These are phyloP conservation scores for Cyprinodon brontotheroides DNA, from an alignment of 2,113 vertebrate genomes.

Conservation along the genomic window DNA sequence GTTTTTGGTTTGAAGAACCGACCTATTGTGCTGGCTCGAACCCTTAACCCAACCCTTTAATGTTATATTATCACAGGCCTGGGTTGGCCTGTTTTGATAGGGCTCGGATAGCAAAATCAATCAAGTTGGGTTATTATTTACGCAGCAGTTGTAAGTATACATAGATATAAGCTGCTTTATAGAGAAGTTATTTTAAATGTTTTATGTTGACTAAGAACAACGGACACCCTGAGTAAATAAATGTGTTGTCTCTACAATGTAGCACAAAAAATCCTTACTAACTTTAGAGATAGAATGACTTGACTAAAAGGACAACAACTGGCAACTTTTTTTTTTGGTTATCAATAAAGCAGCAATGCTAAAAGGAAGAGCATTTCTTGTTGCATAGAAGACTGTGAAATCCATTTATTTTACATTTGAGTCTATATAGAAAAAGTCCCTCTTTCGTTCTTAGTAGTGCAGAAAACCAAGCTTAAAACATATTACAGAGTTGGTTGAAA, in stretches of 20 bases:
- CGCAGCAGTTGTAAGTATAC: neutral
- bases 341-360: neutral
- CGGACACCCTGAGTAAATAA: neutral
- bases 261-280: neutral
- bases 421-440: neutral
- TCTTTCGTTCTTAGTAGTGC: neutral
- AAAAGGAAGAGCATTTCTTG: neutral
- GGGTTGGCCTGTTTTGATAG: neutral
- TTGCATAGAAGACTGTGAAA: neutral
- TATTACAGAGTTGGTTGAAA: too few species aligned
- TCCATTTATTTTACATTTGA: neutral
- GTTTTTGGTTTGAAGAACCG: too few species aligned
- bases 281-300: neutral
- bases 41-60: neutral
- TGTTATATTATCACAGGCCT: neutral
- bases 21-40: too few species aligned
- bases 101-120: neutral
- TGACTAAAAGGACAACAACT: neutral
- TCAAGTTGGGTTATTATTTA: too few species aligned
- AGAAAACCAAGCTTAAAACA: neutral
- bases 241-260: neutral
- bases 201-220: neutral
- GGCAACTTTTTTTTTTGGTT: neutral
- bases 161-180: neutral
- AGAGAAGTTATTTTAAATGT: neutral